Evolutionary conservation across 1,140 invertebrate genomes (phyloP), one percentile per base, ranked within the genome.

Genomic region (Copidosoma floridanum): DNA sequence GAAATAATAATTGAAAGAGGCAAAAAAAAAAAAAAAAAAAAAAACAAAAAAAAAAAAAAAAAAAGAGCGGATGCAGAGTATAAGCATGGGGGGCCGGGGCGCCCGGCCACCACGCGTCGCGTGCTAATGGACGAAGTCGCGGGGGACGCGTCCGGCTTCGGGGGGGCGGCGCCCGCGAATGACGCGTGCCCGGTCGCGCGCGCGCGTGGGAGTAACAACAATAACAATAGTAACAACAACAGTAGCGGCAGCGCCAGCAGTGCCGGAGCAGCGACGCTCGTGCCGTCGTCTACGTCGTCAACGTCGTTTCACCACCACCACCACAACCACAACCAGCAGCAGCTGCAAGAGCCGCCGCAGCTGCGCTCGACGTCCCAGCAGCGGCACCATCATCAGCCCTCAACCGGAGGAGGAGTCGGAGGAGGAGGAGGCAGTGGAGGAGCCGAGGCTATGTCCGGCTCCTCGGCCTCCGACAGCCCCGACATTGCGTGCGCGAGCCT

Each of bases 401-500:
- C 47, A 21, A 29, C 26, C 26, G 47, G 26, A 26, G 26, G 47
- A 37, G n/a, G 41, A 60, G 23, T 40, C 43, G 32, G 74, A 68
- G 64, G 63, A 12, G 65, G 64, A 32, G 66, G 70, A 55, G 54
- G 52, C 7, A 61, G 57, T 16, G 56, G 44, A 46, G 62, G 54
- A 47, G 41, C 37, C 58, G 76, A 78, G 76, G 77, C 77, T 76
- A 79, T 80, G 78, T 80, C 77, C 64, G 68, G 68, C 72, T 79
- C 78, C 64, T 80, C 78, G 66, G 78, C 76, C 65, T 79, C 78
- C 53, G 76, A 78, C 71, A 80, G 78, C 69, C 78, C 78, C 69
- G 78, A 79, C 73, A 79, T 80, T 76, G 77, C 76, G 70, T 79
- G 77, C 77, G 77, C 77, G 72, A 78, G 71, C 74, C 69, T 80